These are phyloP conservation scores for Hycleus cichorii DNA, from an alignment of 1,140 invertebrate genomes.

Conservation along the genomic window DNA sequence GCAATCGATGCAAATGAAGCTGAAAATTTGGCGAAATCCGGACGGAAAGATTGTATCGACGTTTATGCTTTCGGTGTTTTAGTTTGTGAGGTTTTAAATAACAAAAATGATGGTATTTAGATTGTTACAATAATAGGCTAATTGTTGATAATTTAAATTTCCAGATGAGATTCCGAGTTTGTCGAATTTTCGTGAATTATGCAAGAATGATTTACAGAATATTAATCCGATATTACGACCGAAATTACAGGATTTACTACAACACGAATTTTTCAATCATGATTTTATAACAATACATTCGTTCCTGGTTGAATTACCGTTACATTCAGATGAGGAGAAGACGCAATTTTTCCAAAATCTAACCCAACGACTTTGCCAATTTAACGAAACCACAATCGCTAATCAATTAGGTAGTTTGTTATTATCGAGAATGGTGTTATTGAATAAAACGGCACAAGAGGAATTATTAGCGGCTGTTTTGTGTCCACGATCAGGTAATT, in stretches of 20 bases:
- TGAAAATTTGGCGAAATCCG: constrained; percentile 40
- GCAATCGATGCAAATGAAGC: constrained; percentile 66
- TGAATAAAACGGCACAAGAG: constrained; percentile 68
- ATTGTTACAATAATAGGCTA: not conserved
- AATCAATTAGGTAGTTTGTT: constrained; percentile 66
- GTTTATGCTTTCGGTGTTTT: constrained; percentile 74
- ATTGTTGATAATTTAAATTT: constrained; percentile 30
- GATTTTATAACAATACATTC: constrained; percentile 75
- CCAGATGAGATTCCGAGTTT: constrained; percentile 60
- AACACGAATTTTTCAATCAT: constrained; percentile 71
- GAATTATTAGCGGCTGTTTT: constrained; percentile 68
- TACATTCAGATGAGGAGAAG: constrained; percentile 69
- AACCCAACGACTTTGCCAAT: constrained; percentile 54
- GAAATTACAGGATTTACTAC: constrained; percentile 52
- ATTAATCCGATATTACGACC: constrained; percentile 50
- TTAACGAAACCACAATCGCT: constrained; percentile 70
- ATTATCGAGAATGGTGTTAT: constrained; percentile 71
- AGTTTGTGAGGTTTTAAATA: constrained; percentile 62
- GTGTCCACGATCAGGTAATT: constrained; percentile 48
- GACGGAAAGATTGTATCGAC: constrained; percentile 55
- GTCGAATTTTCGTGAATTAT: constrained; percentile 59
- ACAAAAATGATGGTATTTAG: constrained; percentile 50
- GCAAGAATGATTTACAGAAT: constrained; percentile 56
- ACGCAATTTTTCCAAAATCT: constrained; percentile 66
- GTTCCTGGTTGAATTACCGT: constrained; percentile 70